These are phyloP conservation scores for Pongo pygmaeus DNA, from an alignment of 2,113 vertebrate species.

Conservation along the genomic window DNA sequence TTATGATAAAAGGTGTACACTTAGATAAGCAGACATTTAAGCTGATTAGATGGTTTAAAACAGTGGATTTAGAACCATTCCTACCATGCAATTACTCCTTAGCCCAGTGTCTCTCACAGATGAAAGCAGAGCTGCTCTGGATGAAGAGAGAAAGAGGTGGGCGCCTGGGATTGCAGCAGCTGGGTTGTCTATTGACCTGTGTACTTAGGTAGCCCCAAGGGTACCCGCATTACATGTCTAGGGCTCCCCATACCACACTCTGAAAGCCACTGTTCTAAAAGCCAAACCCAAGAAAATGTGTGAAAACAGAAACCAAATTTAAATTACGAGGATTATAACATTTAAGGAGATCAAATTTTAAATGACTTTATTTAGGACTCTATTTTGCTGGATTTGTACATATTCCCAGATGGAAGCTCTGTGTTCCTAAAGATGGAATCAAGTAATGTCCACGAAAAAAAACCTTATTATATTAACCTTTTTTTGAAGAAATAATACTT, in stretches of 20 bases:
- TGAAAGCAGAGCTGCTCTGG: neutral
- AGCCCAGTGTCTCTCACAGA: neutral
- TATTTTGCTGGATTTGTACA: neutral
- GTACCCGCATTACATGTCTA: fast-evolving
- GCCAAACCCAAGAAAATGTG: neutral
- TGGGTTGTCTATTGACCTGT: neutral
- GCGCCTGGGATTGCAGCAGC: neutral
- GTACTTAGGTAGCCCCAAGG: neutral
- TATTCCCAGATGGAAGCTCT: neutral
- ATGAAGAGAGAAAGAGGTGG: neutral
- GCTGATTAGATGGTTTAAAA: neutral
- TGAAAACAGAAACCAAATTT: neutral
- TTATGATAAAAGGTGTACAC: neutral
- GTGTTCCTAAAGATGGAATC: neutral
- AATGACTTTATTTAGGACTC: neutral
- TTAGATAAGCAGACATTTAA: neutral
- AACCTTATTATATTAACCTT: slow-evolving; percentile 17
- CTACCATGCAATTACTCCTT: neutral
- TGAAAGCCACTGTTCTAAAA: neutral
- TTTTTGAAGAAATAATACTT: slow-evolving; percentile 48
- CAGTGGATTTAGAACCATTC: neutral
- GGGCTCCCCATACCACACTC: neutral
- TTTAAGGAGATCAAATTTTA: slow-evolving; percentile 16
- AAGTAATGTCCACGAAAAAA: neutral
- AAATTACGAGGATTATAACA: neutral